Base-by-base conservation (phyloP, 2,888 invertebrate genomes). In the Athalia circularis region DNA sequence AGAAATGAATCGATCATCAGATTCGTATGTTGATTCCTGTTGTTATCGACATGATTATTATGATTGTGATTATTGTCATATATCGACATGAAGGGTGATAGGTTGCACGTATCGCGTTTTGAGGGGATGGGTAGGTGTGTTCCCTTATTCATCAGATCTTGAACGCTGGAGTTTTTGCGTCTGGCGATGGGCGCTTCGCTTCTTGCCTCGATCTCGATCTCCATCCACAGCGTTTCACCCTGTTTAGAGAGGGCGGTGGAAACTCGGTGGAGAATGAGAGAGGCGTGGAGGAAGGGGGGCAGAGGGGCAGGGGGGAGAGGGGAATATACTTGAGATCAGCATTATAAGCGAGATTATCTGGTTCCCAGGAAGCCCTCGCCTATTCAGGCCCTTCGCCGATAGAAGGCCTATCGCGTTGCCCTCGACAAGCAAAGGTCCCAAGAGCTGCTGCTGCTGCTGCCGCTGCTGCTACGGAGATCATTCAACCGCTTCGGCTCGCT, bases 321-420 rank as follows among this genome's bases (percentile, higher is more conserved):
- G 45, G 77, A 29, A 62, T 48, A 59, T 59, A 45, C 83, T 87
- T 78, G 81, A 85, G 81, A 84, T 83, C 82, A 81, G 77, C 79
- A 83, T 83, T 85, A 85, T 81, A 84, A 85, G 81, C 81, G 84
- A 86, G 86, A 87, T 87, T 83, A 87, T 86, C 84, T 84, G 82
- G 84, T 85, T 86, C 85, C 85, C 85, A 87, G 83, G 83, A 83
- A 83, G 83, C 81, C 78, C 79, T 62, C 48, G 62, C 7, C 62
- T 62, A 75, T 75, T 75, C 48, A 75, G 75, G 75, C 62, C 75
- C 72, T 61, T 5, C 72, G 72, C 45, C 11, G 72, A 72, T 72
- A 45, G 72, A 72, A 72, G 59, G 72, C 72, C 72, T 72, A 72
- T 72, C 72, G 59, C 72, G 47, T 72, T 72, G 72, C 72, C 72